A percentile compares a stretch with the other conserved stretches of the same genome.
phyloP scores from a whole-genome alignment of 2,888 invertebrate species.

The Diploptera punctata region DNA sequence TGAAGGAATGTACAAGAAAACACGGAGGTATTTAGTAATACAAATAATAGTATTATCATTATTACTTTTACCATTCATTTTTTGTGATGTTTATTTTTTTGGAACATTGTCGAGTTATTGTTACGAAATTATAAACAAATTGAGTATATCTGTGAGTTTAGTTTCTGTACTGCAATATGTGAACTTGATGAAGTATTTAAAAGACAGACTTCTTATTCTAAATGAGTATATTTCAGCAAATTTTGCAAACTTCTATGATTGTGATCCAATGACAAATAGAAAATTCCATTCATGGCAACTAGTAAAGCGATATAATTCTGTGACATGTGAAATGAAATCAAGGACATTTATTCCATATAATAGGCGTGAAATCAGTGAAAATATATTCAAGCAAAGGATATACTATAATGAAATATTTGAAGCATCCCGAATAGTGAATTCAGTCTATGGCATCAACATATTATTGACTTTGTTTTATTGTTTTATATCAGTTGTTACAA shows the following conservation, averaged over 20 bases:
- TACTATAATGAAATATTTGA: background rate
- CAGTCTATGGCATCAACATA: background rate
- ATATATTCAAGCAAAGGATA: background rate
- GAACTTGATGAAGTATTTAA: background rate
- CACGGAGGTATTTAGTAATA: background rate
- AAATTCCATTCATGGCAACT: too few species aligned
- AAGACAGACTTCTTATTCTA: background rate
- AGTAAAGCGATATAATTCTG: too few species aligned
- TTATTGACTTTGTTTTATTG: background rate
- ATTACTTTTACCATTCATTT: background rate
- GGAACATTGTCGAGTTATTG: background rate
- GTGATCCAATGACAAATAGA: too few species aligned
- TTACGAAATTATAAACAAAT: background rate
- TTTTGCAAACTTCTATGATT: too few species aligned
- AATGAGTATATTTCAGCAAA: background rate
- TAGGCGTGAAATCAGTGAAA: background rate
- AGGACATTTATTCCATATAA: too few species aligned
- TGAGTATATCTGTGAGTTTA: background rate
- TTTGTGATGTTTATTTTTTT: background rate
- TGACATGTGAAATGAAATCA: background rate
- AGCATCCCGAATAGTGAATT: background rate
- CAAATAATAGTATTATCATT: background rate
- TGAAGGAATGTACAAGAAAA: background rate
- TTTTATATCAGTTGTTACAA: background rate
- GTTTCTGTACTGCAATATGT: background rate